Base-by-base conservation (phyloP, 2,113 vertebrate genomes). In the pig (Sus scrofa) region DNA sequence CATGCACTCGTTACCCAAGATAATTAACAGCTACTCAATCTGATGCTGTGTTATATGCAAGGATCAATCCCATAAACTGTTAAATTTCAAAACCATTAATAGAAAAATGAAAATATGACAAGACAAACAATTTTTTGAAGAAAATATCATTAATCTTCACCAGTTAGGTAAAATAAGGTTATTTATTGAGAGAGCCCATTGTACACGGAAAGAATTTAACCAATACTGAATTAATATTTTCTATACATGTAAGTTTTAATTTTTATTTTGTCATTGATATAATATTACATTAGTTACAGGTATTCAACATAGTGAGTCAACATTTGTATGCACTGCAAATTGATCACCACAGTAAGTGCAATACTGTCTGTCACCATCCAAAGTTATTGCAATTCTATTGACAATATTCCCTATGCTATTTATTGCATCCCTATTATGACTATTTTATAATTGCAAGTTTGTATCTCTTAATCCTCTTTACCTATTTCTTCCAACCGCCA, bases 81-180 rank as follows among this genome's bases (percentile, higher is more conserved):
- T 71, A 87, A 88, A 74, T 97, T 95, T 97, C 30, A 86, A 73
- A 91, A 95, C 44, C 98, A 97, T 97, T 97, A 94, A 70, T 0
- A 0, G 96, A 97, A 67, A 82, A 98, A 95, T 52, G 65, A 90
- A 95, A 89, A 6, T 79, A 68, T 79, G 74, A 16, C 32, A 82
- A 91, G 84, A 30, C 88, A 95, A 89, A 83, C n/a, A 84, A 56
- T 58, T 67, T 87, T 90, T 91, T 26, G 0, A 92, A 37, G 75
- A 97, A 98, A 98, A 92, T 58, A 96, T 75, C 68, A 86, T 63
- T 32, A 90, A 85, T 96, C 82, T 98, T 96, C 63, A 97, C 97
- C 94, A 97, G 44, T 27, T 97, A 73, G 81, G 54, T 89, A 88
- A 96, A 97, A 85, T 84, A 93, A 93, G 52, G 95, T 97, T 75